Evolutionary conservation across 2,797 vertebrate species (phyloP).

Genomic region (Petrocephalus schoutedeni): DNA sequence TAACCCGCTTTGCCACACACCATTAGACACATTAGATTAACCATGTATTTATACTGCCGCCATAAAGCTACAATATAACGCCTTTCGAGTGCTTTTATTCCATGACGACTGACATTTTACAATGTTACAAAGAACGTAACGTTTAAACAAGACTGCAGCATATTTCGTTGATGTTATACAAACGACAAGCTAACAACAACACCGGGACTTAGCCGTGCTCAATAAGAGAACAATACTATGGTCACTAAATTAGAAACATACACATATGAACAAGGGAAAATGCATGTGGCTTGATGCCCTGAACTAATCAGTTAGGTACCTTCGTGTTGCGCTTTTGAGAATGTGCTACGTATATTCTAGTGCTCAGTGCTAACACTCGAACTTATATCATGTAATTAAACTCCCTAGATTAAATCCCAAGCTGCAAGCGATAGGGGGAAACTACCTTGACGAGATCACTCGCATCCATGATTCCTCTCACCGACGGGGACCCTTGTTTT

Average conservation of each 20-base stretch:
- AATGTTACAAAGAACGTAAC: not conserved
- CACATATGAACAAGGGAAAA: not conserved
- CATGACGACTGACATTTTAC: not conserved
- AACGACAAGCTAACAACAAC: not conserved
- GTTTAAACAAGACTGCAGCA: not conserved
- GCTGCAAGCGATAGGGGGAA: not conserved
- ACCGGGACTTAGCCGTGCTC: not conserved
- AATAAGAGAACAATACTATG: not conserved
- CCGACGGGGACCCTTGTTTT: not conserved
- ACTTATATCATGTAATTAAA: not conserved
- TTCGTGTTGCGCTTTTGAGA: not conserved
- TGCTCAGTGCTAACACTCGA: not conserved
- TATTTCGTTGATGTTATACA: not conserved
- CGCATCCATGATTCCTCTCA: conserved; percentile 4
- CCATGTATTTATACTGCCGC: not conserved
- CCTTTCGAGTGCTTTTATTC: not conserved
- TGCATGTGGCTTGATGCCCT: not conserved
- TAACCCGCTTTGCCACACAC: not conserved
- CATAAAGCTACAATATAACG: not conserved
- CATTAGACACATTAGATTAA: not conserved
- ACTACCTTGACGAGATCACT: conserved; percentile 62
- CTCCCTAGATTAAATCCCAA: not conserved
- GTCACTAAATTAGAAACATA: not conserved
- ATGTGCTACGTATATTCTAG: not conserved
- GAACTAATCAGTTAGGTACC: not conserved